phyloP scores from a whole-genome alignment of 2,888 invertebrate genomes.

The Amphipoea oculea region DNA sequence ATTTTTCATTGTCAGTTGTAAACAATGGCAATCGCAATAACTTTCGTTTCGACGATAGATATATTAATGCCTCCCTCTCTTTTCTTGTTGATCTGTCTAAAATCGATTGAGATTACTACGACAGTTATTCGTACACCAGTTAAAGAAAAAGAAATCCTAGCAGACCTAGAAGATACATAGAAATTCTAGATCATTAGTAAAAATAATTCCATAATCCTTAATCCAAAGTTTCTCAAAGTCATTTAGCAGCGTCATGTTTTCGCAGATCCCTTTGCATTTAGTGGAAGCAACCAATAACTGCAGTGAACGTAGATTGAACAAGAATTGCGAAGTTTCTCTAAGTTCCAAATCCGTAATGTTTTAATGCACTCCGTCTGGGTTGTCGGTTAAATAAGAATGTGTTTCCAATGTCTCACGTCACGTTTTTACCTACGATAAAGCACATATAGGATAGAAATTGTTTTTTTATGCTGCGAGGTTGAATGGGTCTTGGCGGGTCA shows the following conservation, averaged over 20 bases:
- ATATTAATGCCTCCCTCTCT: neutral
- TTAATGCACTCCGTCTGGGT: conserved; percentile 82
- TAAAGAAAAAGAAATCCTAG: neutral
- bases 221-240: conserved; percentile 26
- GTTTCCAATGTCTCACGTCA: conserved; percentile 68
- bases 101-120: neutral
- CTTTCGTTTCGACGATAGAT: neutral
- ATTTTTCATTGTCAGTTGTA: neutral
- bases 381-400: conserved; percentile 74
- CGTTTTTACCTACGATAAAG: neutral
- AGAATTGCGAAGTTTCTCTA: conserved; percentile 73
- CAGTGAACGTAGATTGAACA: conserved; percentile 69
- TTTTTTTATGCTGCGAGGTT: neutral
- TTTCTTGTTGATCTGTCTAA: neutral
- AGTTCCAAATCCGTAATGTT: conserved; percentile 83
- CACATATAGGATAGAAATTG: neutral
- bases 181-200: neutral
- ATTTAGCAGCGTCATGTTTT: conserved; percentile 34
- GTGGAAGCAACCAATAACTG: conserved; percentile 59
- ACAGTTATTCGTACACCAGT: neutral
- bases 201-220: neutral
- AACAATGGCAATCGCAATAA: neutral
- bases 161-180: neutral
- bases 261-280: conserved; percentile 54
- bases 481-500: neutral